These are phyloP conservation scores for Himalopsyche japonica DNA, from an alignment of 2,888 invertebrate genomes.

Conservation along the genomic window DNA sequence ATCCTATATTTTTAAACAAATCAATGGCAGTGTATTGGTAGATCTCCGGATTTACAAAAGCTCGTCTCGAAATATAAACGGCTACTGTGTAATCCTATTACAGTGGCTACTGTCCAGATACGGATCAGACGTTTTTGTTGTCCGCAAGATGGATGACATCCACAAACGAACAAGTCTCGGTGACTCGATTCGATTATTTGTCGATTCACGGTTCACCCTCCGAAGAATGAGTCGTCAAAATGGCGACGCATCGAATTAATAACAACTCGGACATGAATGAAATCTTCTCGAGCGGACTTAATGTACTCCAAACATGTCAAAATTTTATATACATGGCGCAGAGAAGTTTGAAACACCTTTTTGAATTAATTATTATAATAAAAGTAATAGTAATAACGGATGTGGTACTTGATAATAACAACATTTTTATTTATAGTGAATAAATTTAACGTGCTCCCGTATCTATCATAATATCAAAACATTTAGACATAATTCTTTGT, in stretches of 20 bases:
- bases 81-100: background rate
- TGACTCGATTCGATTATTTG: background rate
- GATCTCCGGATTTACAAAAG: background rate
- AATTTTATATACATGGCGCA: background rate
- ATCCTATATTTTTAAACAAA: background rate
- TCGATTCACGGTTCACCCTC: background rate
- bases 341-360: background rate
- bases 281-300: background rate
- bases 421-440: too few relatives aligned
- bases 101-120: background rate
- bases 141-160: background rate
- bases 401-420: too few relatives aligned
- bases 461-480: too few relatives aligned
- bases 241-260: background rate
- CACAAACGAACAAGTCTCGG: background rate
- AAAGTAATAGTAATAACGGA: too few relatives aligned
- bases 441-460: too few relatives aligned
- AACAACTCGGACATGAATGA: background rate
- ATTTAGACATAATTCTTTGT: too few relatives aligned
- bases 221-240: slow-evolving; percentile 18
- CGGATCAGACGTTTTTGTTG: background rate
- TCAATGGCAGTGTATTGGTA: background rate
- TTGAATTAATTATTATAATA: background rate
- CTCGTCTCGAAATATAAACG: background rate
- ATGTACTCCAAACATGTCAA: background rate